phyloP scores from a whole-genome alignment of 2,888 invertebrate species.

The Boloria selene region DNA sequence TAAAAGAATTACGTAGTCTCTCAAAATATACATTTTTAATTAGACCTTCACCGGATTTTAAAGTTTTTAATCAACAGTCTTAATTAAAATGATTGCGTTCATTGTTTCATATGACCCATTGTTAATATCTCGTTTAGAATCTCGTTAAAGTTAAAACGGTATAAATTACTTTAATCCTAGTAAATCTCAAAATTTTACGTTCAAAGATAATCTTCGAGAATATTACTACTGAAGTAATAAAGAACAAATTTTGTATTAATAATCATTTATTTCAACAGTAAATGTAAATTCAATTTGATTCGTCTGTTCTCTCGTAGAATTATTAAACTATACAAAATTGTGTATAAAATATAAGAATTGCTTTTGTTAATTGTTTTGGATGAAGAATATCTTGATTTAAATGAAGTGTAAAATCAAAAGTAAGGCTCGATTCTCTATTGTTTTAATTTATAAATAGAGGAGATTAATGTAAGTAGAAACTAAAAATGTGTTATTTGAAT shows the following conservation, averaged over 20 bases:
- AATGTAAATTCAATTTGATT: not conserved
- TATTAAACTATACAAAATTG: not conserved
- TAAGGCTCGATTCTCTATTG: no score
- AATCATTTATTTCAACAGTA: not conserved
- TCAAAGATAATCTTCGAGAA: conserved; percentile 43
- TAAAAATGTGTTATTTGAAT: no score
- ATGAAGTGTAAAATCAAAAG: not conserved
- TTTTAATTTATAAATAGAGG: no score
- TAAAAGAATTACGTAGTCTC: conserved; percentile 8
- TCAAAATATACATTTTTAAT: conserved; percentile 19
- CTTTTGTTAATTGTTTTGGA: not conserved
- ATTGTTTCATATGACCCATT: conserved; percentile 29
- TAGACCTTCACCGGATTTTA: conserved; percentile 3
- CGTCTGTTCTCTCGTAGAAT: no score
- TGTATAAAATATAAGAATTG: not conserved
- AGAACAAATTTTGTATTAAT: conserved; percentile 1
- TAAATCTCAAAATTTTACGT: conserved; percentile 46
- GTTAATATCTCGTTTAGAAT: conserved; percentile 32
- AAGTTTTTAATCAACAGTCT: conserved; percentile 20
- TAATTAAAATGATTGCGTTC: conserved; percentile 27
- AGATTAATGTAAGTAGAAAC: no score
- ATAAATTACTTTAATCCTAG: conserved; percentile 41
- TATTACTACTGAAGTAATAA: conserved; percentile 47
- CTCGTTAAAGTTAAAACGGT: conserved; percentile 36
- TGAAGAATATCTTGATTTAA: no score